These are phyloP conservation scores for Timema podura DNA, from an alignment of 2,888 invertebrate genomes.

Conservation along the genomic window DNA sequence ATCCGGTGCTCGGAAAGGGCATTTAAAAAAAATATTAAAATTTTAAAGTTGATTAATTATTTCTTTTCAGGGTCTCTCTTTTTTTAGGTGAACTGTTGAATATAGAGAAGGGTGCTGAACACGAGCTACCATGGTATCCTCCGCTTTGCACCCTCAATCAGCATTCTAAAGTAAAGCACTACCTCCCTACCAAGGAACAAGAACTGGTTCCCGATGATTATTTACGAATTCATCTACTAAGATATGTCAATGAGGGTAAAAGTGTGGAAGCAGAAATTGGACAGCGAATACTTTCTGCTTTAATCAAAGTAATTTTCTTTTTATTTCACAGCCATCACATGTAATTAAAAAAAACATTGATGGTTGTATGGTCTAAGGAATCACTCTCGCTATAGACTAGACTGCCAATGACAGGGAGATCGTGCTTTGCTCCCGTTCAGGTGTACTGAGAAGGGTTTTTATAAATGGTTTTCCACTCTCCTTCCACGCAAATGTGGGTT, in stretches of 20 bases:
- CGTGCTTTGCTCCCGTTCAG: no score
- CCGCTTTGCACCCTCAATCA: slow-evolving; percentile 54
- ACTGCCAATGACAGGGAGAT: no score
- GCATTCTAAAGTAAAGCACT: neutral
- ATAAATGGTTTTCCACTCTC: no score
- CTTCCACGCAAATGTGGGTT: no score
- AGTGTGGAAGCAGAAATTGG: slow-evolving; percentile 68
- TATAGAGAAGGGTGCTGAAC: slow-evolving; percentile 56
- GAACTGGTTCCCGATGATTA: slow-evolving; percentile 30
- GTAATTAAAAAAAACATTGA: neutral
- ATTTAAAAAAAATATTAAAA: no score
- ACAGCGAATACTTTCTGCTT: slow-evolving; percentile 68
- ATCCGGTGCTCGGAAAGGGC: no score
- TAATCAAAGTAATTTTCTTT: slow-evolving; percentile 55
- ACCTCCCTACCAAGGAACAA: neutral
- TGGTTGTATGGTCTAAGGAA: no score
- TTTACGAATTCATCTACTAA: slow-evolving; percentile 41
- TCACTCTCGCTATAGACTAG: no score
- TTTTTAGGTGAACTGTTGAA: slow-evolving; percentile 61
- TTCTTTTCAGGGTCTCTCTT: slow-evolving; percentile 45
- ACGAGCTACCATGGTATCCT: slow-evolving; percentile 73
- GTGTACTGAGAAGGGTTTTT: no score
- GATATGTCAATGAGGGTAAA: slow-evolving; percentile 43
- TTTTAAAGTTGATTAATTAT: no score
- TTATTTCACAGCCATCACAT: neutral